Evolutionary conservation across 1,140 invertebrate genomes (phyloP).

Genomic region (Formica selysi): DNA sequence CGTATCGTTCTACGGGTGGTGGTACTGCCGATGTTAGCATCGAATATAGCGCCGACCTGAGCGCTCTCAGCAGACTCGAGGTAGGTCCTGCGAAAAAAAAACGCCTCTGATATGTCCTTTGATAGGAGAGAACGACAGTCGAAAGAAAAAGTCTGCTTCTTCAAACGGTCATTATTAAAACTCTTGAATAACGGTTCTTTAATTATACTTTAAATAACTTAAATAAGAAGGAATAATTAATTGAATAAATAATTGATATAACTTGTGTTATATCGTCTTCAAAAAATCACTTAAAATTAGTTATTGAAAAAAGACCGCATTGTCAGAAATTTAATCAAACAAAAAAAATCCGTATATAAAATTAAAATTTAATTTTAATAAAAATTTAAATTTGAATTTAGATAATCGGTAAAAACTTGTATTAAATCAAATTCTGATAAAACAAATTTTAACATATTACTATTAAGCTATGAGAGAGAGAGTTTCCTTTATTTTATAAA

Average conservation of each 20-base stretch:
- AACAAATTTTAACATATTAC: not conserved
- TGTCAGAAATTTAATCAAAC: not conserved
- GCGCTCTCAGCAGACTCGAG: conserved; percentile 96
- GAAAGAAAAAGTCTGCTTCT: not conserved
- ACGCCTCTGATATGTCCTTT: not conserved
- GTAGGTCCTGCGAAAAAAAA: conserved; percentile 87
- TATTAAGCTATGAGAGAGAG: not conserved
- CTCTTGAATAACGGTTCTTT: not conserved
- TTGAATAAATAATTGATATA: not conserved
- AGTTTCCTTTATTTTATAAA: not conserved
- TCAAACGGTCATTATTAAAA: not conserved
- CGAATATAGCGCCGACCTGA: conserved; percentile 96
- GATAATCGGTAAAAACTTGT: not conserved
- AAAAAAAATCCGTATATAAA: not conserved
- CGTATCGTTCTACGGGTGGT: conserved; percentile 93
- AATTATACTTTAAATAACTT: not conserved
- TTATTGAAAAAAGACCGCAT: not conserved
- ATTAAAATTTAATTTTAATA: not conserved
- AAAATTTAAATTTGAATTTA: not conserved
- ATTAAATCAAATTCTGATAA: not conserved
- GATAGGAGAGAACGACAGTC: conserved; percentile 35
- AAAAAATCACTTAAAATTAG: not conserved
- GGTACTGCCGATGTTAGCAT: conserved; percentile 96
- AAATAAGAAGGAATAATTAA: not conserved
- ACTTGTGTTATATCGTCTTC: not conserved